These are phyloP conservation scores for Abrostola tripartita DNA, from an alignment of 2,888 invertebrate species.

Conservation along the genomic window DNA sequence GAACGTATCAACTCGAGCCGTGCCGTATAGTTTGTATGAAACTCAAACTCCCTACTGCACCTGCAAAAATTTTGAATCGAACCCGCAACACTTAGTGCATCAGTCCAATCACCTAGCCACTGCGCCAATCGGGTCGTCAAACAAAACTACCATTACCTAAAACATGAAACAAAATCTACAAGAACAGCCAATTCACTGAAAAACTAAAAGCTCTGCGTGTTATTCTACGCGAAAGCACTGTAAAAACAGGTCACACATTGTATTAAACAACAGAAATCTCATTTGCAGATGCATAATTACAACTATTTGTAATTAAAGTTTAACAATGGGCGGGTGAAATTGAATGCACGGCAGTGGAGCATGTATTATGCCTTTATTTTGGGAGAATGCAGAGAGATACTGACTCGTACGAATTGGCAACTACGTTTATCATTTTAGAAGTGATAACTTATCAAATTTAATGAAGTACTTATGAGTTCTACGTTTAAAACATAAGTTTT, in stretches of 20 bases:
- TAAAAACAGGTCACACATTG: conserved; percentile 20
- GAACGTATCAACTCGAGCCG: too few species aligned
- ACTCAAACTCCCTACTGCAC: too few species aligned
- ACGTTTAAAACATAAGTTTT: too few species aligned
- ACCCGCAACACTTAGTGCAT: too few species aligned
- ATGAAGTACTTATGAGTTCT: too few species aligned
- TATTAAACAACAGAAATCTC: conserved; percentile 16
- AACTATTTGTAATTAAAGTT: conserved; percentile 7
- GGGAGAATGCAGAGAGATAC: background rate
- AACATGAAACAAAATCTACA: conserved; percentile 44
- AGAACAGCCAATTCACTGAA: conserved; percentile 27
- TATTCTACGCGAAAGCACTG: conserved; percentile 26
- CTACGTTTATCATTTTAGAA: too few species aligned
- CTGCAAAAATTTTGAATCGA: too few species aligned
- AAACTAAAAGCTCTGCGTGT: conserved; percentile 23
- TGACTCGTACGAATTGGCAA: too few species aligned
- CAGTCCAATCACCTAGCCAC: too few species aligned
- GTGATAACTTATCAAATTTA: too few species aligned
- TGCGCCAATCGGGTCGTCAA: too few species aligned
- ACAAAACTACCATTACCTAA: conserved; percentile 33
- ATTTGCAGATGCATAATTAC: conserved; percentile 17
- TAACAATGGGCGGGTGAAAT: conserved; percentile 1
- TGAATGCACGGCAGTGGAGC: background rate
- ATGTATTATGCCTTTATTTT: background rate
- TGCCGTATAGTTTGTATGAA: too few species aligned